Evolutionary conservation across 2,888 invertebrate genomes (phyloP).

Genomic region (Mythimna impura): DNA sequence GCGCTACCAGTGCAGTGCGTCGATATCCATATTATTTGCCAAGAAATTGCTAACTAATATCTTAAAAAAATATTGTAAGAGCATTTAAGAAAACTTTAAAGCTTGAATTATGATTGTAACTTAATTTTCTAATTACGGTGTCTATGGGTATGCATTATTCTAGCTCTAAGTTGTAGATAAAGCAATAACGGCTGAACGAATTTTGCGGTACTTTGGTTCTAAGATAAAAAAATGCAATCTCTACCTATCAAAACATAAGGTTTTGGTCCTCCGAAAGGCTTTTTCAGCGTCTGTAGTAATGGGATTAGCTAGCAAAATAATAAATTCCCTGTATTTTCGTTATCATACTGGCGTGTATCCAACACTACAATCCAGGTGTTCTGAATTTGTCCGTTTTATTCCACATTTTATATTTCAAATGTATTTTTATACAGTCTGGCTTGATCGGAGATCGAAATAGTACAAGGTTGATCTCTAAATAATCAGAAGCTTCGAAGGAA

Average conservation of each 20-base stretch:
- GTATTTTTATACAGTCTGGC: constrained; percentile 79
- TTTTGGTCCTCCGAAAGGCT: neutral
- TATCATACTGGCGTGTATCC: constrained; percentile 79
- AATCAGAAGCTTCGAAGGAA: constrained; percentile 75
- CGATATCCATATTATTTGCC: too few relatives aligned
- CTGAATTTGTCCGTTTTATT: constrained; percentile 76
- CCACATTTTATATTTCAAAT: constrained; percentile 77
- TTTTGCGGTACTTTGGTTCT: neutral
- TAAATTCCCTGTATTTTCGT: constrained; percentile 53
- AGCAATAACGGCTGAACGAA: too few relatives aligned
- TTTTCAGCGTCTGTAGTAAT: neutral
- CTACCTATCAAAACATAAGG: neutral
- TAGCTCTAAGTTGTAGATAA: too few relatives aligned
- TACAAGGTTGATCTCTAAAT: constrained; percentile 85
- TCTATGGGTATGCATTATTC: too few relatives aligned
- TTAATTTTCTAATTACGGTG: too few relatives aligned
- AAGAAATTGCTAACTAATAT: too few relatives aligned
- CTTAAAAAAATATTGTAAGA: too few relatives aligned
- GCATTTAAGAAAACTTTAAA: too few relatives aligned
- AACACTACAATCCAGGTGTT: constrained; percentile 79
- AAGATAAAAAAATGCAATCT: neutral
- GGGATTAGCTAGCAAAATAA: constrained; percentile 24
- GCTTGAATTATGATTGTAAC: too few relatives aligned
- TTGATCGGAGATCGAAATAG: constrained; percentile 80
- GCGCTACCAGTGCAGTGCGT: too few relatives aligned